Base-by-base conservation (phyloP, 2,797 vertebrate species). In the Sebastes kiyomatsui region DNA sequence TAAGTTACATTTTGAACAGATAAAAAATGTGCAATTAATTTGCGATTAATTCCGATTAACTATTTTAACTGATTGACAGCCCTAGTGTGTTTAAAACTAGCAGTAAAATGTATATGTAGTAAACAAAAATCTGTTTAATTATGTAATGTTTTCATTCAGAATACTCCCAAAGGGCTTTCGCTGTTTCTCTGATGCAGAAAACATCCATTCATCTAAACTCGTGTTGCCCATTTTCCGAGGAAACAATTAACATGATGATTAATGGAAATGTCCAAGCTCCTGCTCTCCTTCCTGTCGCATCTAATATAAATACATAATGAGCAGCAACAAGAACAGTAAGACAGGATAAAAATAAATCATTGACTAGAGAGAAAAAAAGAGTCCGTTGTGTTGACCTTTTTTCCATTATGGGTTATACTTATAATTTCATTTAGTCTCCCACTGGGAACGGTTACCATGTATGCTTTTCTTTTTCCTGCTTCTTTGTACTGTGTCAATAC, bases 361-460 rank as follows among this genome's bases (percentile, higher is more conserved):
- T 65, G 14, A 65, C 65, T 16, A 32, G 70, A 35, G 70, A 35
- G 54, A 52, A 73, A 54, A 59, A 70, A 22, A 42, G n/a, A 32
- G 28, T n/a, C 58, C 32, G n/a, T 38, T 42, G n/a, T 65, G 35
- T 30, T 49, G 32, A 58, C 49, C 9, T 54, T 62, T 79, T 89
- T 89, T 92, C 87, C 87, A 74, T 87, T 79, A 76, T 75, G 79
- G 67, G 56, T 84, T 76, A 71, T 78, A 25, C 72, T 90, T 33
- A 49, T 88, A 85, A 87, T 86, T 82, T 89, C 33, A 83, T 84
- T 83, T 87, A 75, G 66, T 82, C 75, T 83, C 23, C 84, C 61
- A 58, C 61, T 94, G 92, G 90, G 84, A 94, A 87, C 90, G 88
- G 93, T 94, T 93, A 94, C 80, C 84, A 82, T 89, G 84, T 83